These are phyloP conservation scores for Spongilla lacustris DNA, from an alignment of 37 sponge, comb jelly and placozoan genomes.

Conservation along the genomic window DNA sequence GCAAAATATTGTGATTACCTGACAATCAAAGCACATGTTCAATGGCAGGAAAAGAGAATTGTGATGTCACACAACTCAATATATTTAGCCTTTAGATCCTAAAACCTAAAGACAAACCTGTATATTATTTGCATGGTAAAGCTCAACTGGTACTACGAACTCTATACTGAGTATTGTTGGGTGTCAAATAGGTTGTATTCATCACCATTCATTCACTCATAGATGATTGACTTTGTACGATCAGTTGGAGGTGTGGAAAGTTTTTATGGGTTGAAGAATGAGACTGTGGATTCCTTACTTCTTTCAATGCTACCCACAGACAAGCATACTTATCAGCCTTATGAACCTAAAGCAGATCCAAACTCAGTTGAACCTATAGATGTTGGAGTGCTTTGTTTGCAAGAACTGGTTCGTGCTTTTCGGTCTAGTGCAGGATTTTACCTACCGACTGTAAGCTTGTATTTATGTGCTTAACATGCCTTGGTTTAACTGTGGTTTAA, in stretches of 20 bases:
- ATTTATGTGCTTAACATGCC: not conserved
- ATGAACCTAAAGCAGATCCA: not conserved
- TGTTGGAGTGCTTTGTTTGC: not conserved
- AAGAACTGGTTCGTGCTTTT: conserved; percentile 7
- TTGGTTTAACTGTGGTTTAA: not conserved
- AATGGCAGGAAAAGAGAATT: too few species aligned
- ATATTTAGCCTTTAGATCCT: too few species aligned
- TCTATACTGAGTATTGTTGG: too few species aligned
- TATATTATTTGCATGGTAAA: too few species aligned
- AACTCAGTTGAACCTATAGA: not conserved
- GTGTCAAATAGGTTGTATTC: too few species aligned
- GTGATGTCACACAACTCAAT: too few species aligned
- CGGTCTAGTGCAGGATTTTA: conserved; percentile 19
- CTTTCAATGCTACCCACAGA: conserved; percentile 46
- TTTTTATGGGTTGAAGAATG: conserved; percentile 38
- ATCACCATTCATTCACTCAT: too few species aligned
- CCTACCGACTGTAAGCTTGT: conserved; percentile 8
- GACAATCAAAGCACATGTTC: too few species aligned
- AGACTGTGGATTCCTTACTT: conserved; percentile 63
- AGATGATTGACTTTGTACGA: not conserved
- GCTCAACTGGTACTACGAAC: too few species aligned
- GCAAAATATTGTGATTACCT: too few species aligned
- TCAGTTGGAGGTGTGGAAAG: conserved; percentile 19
- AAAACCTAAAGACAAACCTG: too few species aligned
- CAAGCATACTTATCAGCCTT: conserved; percentile 2